A percentile compares a stretch with the other conserved stretches of the same genome.
Conservation (phyloP, 2,888 invertebrate species). For the Lysandra coridon region DNA sequence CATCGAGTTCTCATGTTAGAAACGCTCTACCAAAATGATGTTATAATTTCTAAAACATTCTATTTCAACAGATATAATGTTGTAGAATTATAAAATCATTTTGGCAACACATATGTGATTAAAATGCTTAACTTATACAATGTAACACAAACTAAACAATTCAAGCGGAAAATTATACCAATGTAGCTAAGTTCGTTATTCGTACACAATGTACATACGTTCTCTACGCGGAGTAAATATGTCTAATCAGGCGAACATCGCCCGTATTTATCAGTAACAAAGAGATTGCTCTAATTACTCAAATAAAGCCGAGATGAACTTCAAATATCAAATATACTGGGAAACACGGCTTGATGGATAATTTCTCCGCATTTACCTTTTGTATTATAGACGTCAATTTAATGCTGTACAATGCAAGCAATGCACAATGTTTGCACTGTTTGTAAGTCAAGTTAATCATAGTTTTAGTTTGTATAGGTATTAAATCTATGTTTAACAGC, state of each 20-base stretch:
- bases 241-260: slow-evolving; percentile 42
- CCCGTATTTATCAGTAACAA: slow-evolving; percentile 42
- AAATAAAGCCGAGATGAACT: slow-evolving; percentile 16
- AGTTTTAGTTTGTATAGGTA: no score
- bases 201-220: neutral
- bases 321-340: slow-evolving; percentile 19
- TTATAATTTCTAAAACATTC: no score
- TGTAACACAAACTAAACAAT: neutral
- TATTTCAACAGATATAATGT: no score
- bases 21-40: no score
- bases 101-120: neutral
- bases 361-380: neutral
- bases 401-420: neutral
- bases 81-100: no score
- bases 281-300: slow-evolving; percentile 49
- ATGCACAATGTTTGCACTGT: no score
- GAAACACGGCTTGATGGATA: neutral
- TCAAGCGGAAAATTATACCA: neutral
- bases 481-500: no score
- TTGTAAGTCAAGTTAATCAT: no score
- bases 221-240: slow-evolving; percentile 37
- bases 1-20: no score
- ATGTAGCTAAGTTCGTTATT: neutral
- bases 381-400: neutral
- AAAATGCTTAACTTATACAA: neutral